Percentiles rank a stretch among this genome's conserved stretches.
phyloP scores from a whole-genome alignment of 2,113 vertebrate species.

The Turdus rufiventris region DNA sequence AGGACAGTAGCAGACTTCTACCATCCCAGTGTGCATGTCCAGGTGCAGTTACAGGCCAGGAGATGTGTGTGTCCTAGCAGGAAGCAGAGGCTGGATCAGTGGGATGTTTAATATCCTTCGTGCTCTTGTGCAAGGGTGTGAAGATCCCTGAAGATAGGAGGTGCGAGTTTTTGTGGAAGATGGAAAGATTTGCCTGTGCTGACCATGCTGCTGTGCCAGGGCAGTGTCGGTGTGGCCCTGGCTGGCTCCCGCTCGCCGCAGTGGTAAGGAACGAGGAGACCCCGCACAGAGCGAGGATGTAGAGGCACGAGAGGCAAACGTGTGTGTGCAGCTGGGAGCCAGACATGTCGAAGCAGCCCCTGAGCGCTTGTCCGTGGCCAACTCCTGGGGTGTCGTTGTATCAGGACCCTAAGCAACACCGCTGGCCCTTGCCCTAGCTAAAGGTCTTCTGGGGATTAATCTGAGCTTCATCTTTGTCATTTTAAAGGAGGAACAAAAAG shows the following conservation, averaged over 20 bases:
- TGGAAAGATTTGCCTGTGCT: background rate
- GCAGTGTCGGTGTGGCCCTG: background rate
- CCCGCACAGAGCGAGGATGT: background rate
- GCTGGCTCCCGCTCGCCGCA: background rate
- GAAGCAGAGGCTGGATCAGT: background rate
- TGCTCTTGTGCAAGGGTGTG: background rate
- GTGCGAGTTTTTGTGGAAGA: conserved; percentile 27
- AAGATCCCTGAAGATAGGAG: conserved; percentile 51
- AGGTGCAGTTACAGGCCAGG: background rate
- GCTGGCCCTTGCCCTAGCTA: conserved; percentile 38
- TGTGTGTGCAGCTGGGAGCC: background rate
- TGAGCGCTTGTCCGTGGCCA: background rate
- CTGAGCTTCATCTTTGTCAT: conserved; percentile 57
- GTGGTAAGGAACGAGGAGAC: background rate
- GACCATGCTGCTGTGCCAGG: background rate
- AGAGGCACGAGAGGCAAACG: conserved; percentile 5
- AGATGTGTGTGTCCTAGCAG: background rate
- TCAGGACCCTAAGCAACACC: background rate
- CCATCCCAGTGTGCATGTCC: background rate
- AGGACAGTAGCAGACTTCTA: background rate
- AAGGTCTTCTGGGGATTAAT: conserved; percentile 49
- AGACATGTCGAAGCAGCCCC: background rate
- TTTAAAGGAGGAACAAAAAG: conserved; percentile 94
- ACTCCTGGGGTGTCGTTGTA: background rate
- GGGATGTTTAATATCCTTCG: background rate